Percentiles rank a stretch among this genome's conserved stretches.
These are phyloP conservation scores for Arizona elegans DNA, from an alignment of 2,113 vertebrate genomes.

Conservation along the genomic window DNA sequence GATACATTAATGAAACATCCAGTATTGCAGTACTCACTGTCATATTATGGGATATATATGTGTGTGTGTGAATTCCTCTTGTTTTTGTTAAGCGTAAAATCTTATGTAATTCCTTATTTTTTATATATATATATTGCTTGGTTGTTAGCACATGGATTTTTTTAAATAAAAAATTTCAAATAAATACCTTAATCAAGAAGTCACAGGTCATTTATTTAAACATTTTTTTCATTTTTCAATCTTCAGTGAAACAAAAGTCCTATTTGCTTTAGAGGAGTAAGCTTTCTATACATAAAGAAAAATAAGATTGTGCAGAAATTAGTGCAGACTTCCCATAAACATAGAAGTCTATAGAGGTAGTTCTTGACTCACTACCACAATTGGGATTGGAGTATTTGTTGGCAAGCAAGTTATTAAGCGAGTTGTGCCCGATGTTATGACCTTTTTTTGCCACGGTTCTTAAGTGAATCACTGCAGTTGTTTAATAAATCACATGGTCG, in stretches of 20 bases:
- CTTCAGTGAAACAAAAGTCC: neutral
- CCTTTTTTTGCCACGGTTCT: no score
- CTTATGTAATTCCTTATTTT: constrained; percentile 30
- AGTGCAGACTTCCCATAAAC: fast-evolving
- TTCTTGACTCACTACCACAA: no score
- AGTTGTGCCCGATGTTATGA: no score
- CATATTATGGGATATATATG: constrained; percentile 39
- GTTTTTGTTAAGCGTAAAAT: constrained; percentile 34
- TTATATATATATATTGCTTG: constrained; percentile 64
- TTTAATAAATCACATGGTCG: no score
- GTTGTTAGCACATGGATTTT: constrained; percentile 72
- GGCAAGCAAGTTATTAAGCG: no score
- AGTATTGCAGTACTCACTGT: constrained; percentile 51
- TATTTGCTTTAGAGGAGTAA: neutral
- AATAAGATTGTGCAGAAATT: neutral
- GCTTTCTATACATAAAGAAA: neutral
- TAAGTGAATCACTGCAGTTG: no score
- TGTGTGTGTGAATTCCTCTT: constrained; percentile 39
- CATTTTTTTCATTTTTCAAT: neutral
- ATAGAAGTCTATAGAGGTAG: neutral
- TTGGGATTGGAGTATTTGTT: no score
- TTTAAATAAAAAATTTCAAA: constrained; percentile 68
- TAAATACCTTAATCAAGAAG: constrained; percentile 72
- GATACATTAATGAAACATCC: constrained; percentile 38
- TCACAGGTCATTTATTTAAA: constrained; percentile 48